Conservation (phyloP, 2,797 vertebrate genomes). For the Yasuhikotakia modesta region DNA sequence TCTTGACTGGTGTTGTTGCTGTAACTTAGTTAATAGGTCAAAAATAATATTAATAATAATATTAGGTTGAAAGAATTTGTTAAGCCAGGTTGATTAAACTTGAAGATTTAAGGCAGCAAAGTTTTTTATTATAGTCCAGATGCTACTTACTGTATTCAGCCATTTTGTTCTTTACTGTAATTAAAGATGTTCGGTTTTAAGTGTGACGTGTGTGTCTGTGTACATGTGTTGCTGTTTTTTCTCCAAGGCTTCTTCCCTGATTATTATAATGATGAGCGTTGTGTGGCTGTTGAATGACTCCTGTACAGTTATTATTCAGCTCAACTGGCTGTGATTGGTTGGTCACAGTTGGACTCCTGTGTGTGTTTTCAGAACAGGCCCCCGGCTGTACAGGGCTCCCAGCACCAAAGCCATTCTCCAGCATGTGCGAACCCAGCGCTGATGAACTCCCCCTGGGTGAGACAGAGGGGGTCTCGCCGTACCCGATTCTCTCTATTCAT, state of each 20-base stretch:
- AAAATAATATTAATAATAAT: too few relatives aligned
- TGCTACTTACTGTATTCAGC: too few relatives aligned
- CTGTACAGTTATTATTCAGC: background rate
- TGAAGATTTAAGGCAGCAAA: too few relatives aligned
- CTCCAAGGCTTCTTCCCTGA: conserved; percentile 34
- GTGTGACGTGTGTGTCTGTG: conserved; percentile 1
- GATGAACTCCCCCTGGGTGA: conserved; percentile 82
- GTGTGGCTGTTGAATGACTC: conserved; percentile 5
- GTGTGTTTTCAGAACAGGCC: conserved; percentile 78
- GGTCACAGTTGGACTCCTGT: conserved; percentile 69
- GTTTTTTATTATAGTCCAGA: too few relatives aligned
- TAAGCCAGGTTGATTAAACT: too few relatives aligned
- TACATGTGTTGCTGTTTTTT: background rate
- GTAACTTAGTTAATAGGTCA: too few relatives aligned
- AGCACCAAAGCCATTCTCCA: conserved; percentile 70
- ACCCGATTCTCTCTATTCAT: conserved; percentile 29
- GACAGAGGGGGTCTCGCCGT: conserved; percentile 54
- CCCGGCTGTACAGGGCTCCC: conserved; percentile 74
- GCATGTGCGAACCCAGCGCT: conserved; percentile 77
- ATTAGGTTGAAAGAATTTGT: too few relatives aligned
- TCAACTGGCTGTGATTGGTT: conserved; percentile 32
- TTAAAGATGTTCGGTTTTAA: background rate
- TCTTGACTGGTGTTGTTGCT: too few relatives aligned
- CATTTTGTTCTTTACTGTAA: too few relatives aligned
- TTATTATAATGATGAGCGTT: background rate